These are phyloP conservation scores for Oriolus oriolus DNA, from an alignment of 2,113 vertebrate genomes.

Conservation along the genomic window DNA sequence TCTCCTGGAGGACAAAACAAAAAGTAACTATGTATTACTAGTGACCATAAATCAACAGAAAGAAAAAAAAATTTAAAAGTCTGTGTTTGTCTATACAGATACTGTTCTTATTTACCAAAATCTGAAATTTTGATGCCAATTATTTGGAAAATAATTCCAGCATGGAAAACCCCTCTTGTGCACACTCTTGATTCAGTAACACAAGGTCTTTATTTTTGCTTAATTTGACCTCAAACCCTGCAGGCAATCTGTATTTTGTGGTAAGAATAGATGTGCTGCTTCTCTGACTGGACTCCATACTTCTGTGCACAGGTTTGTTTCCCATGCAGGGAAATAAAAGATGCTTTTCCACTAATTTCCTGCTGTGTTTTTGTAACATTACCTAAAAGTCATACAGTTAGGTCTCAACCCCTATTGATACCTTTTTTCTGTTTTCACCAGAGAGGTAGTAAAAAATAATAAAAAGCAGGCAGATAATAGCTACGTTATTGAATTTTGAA, in stretches of 20 bases:
- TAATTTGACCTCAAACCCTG: neutral
- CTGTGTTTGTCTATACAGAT: neutral
- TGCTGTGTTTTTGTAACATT: neutral
- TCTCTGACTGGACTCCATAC: neutral
- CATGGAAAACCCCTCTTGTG: neutral
- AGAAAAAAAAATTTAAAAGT: neutral
- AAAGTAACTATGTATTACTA: neutral
- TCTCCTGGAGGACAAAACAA: neutral
- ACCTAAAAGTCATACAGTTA: neutral
- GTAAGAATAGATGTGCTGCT: neutral
- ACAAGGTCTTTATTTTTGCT: neutral
- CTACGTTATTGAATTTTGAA: neutral
- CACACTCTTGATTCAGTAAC: neutral
- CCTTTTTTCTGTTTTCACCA: neutral
- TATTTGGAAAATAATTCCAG: neutral
- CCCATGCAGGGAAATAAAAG: neutral
- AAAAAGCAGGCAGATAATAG: neutral
- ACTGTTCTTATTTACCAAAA: neutral
- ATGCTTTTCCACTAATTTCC: neutral
- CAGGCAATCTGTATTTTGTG: neutral
- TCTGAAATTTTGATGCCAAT: neutral
- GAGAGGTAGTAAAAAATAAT: neutral
- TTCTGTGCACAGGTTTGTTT: neutral
- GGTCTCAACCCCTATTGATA: neutral
- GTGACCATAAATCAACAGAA: neutral